Evolutionary conservation across 64 coral and sea anemone genomes (phyloP).

Genomic region (Dendronephthya gigantea): DNA sequence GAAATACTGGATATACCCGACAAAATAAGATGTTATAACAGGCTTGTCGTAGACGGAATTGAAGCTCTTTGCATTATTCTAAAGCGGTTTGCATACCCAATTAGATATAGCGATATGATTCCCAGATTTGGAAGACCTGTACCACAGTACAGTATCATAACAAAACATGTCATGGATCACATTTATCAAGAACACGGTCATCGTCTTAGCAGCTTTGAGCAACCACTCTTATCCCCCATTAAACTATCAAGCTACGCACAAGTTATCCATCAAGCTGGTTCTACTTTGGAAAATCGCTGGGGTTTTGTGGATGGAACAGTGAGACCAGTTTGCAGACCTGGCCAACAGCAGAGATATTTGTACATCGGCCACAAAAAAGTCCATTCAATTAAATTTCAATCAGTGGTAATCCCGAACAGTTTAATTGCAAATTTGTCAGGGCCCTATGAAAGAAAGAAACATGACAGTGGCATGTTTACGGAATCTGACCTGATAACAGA

Average conservation of each 20-base stretch:
- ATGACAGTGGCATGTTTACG: neutral
- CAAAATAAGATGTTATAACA: slow-evolving; percentile 8
- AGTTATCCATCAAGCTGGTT: neutral
- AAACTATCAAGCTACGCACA: neutral
- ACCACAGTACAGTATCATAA: neutral
- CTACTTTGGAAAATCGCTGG: neutral
- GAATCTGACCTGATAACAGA: neutral
- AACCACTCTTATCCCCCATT: neutral
- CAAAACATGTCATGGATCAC: neutral
- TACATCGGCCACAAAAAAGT: too few species aligned
- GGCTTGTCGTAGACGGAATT: slow-evolving; percentile 11
- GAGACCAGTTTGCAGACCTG: too few species aligned
- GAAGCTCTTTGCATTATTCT: slow-evolving; percentile 28
- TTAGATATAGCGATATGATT: too few species aligned
- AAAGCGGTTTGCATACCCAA: slow-evolving; percentile 28
- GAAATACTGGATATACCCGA: slow-evolving; percentile 3
- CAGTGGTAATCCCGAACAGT: neutral
- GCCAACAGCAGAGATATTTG: too few species aligned
- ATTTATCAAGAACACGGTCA: neutral
- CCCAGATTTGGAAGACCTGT: neutral
- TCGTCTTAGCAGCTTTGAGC: neutral
- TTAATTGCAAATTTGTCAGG: neutral
- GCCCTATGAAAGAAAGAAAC: neutral
- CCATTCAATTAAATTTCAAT: neutral
- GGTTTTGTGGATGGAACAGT: neutral